A percentile compares a stretch with the other conserved stretches of the same genome.
phyloP scores from a whole-genome alignment of 2,888 invertebrate genomes.

The Colletes collaris region DNA sequence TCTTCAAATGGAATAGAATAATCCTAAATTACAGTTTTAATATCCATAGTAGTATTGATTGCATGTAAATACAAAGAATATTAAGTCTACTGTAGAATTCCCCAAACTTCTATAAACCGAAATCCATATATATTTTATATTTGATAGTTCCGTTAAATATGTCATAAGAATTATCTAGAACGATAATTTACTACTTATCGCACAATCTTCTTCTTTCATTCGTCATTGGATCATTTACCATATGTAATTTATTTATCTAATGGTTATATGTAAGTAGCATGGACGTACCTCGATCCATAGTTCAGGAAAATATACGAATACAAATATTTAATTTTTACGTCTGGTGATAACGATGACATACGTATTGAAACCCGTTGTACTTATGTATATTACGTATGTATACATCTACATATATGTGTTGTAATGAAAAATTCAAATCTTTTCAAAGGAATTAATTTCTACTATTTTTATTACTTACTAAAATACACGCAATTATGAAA shows the following conservation, averaged over 20 bases:
- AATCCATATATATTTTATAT: slow-evolving; percentile 1
- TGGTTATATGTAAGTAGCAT: slow-evolving; percentile 8
- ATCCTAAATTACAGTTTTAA: too few species aligned
- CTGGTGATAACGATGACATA: slow-evolving; percentile 2
- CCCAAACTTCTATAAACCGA: too few species aligned
- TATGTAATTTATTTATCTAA: slow-evolving; percentile 17
- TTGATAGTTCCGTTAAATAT: slow-evolving; percentile 49
- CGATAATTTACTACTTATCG: slow-evolving; percentile 38
- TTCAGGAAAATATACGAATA: slow-evolving; percentile 1
- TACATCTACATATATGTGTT: neutral
- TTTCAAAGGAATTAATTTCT: neutral
- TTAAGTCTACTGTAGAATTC: too few species aligned
- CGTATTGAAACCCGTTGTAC: too few species aligned
- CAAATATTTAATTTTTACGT: slow-evolving; percentile 2
- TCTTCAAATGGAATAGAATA: too few species aligned
- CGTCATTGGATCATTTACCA: slow-evolving; percentile 22
- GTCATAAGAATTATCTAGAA: slow-evolving; percentile 38
- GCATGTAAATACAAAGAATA: too few species aligned
- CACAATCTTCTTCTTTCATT: slow-evolving; percentile 28
- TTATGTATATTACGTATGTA: too few species aligned
- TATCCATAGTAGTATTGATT: too few species aligned
- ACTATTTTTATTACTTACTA: neutral
- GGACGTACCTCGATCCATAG: neutral
- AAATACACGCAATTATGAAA: too few species aligned
- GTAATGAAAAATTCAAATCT: neutral